phyloP scores from a whole-genome alignment of 53 echinoderm and acorn worm genomes.

The Temnopleurus reevesii region DNA sequence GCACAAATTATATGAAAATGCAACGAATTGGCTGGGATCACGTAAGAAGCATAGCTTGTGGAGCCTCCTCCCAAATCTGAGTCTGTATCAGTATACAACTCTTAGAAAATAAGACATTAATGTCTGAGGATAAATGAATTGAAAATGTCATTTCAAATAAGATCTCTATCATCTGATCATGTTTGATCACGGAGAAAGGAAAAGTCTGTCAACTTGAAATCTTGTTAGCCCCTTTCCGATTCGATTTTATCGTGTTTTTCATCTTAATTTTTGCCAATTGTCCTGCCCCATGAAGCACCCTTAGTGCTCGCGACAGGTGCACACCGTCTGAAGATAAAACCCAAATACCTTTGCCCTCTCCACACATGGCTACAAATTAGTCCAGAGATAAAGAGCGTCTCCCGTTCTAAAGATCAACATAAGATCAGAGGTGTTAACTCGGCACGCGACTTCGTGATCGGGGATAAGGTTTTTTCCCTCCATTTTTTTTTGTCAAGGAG shows the following conservation, averaged over 20 bases:
- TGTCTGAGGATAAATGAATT: too few species aligned
- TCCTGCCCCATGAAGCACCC: background rate
- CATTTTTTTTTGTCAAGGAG: background rate
- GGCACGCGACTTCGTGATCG: slow-evolving; percentile 36
- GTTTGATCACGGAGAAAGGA: too few species aligned
- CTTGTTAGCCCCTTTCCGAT: background rate
- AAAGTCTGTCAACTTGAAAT: too few species aligned
- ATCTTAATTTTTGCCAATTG: background rate
- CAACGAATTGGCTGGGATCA: too few species aligned
- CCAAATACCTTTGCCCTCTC: slow-evolving; percentile 33
- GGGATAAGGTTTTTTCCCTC: background rate
- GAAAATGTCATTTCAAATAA: too few species aligned
- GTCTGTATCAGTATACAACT: too few species aligned
- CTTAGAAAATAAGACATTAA: too few species aligned
- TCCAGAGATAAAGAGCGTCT: slow-evolving; percentile 20
- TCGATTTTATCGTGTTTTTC: background rate
- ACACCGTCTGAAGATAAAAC: slow-evolving; percentile 11
- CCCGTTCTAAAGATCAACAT: slow-evolving; percentile 17
- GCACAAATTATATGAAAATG: too few species aligned
- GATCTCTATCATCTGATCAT: too few species aligned
- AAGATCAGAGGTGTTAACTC: slow-evolving; percentile 34
- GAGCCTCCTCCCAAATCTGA: too few species aligned
- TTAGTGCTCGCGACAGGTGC: slow-evolving; percentile 26
- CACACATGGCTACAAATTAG: slow-evolving; percentile 15
- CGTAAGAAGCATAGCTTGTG: too few species aligned